These are phyloP conservation scores for Clavelina lepadiformis DNA, from an alignment of 23 tunicate genomes.

Conservation along the genomic window DNA sequence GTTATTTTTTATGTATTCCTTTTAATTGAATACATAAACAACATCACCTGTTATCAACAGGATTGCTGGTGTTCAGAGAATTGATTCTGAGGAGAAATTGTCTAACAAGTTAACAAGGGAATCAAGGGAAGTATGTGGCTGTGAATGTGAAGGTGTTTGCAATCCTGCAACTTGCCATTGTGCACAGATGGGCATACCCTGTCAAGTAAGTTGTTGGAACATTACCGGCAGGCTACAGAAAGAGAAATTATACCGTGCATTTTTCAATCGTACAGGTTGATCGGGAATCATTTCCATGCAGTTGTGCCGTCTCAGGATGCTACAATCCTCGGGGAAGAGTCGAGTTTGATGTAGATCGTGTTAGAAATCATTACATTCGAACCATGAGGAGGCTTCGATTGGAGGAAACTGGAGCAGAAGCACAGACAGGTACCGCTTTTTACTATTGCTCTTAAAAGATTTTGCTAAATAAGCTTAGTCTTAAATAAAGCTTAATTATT, in stretches of 20 bases:
- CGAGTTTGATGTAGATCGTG: constrained; percentile 81
- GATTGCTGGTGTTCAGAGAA: constrained; percentile 69
- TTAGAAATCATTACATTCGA: constrained; percentile 48
- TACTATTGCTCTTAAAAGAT: background rate
- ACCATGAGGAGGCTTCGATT: constrained; percentile 52
- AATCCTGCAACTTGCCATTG: constrained; percentile 80
- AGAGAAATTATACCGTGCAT: background rate
- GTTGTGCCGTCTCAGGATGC: constrained; percentile 72
- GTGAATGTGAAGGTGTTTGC: constrained; percentile 71
- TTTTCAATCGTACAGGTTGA: constrained; percentile 59
- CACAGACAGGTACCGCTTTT: background rate
- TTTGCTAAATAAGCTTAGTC: too few species aligned
- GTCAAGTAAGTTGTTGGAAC: constrained; percentile 67
- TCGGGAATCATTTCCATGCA: constrained; percentile 91
- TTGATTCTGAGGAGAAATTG: constrained; percentile 77
- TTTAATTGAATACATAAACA: too few species aligned
- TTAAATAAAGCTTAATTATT: too few species aligned
- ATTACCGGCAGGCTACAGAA: background rate
- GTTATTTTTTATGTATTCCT: too few species aligned
- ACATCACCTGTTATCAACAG: too few species aligned
- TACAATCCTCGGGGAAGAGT: constrained; percentile 62
- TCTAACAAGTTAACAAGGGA: constrained; percentile 55
- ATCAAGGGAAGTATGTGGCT: constrained; percentile 90
- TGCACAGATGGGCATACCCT: constrained; percentile 67
- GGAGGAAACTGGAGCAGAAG: constrained; percentile 30